phyloP scores from a whole-genome alignment of 2,888 invertebrate species.

The Pheosia tremula region DNA sequence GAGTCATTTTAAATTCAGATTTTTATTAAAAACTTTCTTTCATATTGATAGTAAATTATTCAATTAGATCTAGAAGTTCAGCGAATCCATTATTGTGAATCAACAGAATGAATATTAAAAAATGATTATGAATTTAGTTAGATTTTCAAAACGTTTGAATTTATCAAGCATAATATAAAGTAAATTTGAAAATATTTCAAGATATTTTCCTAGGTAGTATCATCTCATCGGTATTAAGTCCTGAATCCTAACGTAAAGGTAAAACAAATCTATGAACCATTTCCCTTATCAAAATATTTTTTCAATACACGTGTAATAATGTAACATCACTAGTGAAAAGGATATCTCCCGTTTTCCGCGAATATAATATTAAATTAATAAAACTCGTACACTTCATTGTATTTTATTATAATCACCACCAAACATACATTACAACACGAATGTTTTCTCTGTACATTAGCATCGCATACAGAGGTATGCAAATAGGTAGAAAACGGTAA shows the following conservation, averaged over 20 bases:
- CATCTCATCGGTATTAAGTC: too few relatives aligned
- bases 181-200: too few relatives aligned
- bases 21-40: not conserved
- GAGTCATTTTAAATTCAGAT: not conserved
- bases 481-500: slow-evolving; percentile 36
- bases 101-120: slow-evolving; percentile 18
- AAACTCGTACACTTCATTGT: too few relatives aligned
- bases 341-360: too few relatives aligned
- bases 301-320: not conserved
- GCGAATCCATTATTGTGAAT: slow-evolving; percentile 5
- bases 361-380: too few relatives aligned
- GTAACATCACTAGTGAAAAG: too few relatives aligned
- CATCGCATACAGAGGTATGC: slow-evolving; percentile 32
- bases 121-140: slow-evolving; percentile 23
- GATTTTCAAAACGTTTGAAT: slow-evolving; percentile 11
- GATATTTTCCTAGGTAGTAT: too few relatives aligned
- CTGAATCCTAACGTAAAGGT: not conserved
- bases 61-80: not conserved
- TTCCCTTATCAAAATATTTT: not conserved
- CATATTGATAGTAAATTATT: not conserved
- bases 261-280: not conserved
- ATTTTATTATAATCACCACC: too few relatives aligned
- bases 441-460: slow-evolving; percentile 19
- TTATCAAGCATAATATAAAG: too few relatives aligned
- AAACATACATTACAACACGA: not conserved